Conservation (phyloP, 2,113 vertebrate species). For the Anhinga rufa region DNA sequence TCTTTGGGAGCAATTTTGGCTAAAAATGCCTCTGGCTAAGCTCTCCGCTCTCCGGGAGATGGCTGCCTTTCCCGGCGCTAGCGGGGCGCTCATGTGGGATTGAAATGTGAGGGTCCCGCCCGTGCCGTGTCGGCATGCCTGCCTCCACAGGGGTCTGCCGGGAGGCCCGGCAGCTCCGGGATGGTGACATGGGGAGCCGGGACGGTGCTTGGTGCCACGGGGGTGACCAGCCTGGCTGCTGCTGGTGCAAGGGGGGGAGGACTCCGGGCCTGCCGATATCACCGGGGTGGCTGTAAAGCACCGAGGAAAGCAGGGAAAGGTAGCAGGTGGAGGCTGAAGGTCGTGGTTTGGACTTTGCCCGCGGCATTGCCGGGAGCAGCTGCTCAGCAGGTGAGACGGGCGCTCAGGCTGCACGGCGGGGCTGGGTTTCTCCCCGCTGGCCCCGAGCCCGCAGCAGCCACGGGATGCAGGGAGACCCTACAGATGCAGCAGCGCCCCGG, state of each 20-base stretch:
- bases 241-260: neutral
- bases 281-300: neutral
- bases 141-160: accelerated
- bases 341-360: neutral
- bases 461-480: neutral
- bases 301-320: neutral
- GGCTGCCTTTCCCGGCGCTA: neutral
- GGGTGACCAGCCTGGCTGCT: neutral
- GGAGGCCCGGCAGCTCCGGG: neutral
- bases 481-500: accelerated
- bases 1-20: neutral
- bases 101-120: neutral
- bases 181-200: accelerated
- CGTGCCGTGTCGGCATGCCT: accelerated
- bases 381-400: neutral
- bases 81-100: neutral
- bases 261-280: neutral
- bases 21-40: neutral
- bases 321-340: conserved; percentile 5
- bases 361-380: neutral
- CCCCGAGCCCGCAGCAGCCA: accelerated
- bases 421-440: neutral
- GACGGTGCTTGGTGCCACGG: accelerated
- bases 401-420: accelerated
- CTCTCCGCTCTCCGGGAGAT: accelerated